Evolutionary conservation across 2,888 invertebrate genomes (phyloP).

Genomic region (Andrena bucephala): DNA sequence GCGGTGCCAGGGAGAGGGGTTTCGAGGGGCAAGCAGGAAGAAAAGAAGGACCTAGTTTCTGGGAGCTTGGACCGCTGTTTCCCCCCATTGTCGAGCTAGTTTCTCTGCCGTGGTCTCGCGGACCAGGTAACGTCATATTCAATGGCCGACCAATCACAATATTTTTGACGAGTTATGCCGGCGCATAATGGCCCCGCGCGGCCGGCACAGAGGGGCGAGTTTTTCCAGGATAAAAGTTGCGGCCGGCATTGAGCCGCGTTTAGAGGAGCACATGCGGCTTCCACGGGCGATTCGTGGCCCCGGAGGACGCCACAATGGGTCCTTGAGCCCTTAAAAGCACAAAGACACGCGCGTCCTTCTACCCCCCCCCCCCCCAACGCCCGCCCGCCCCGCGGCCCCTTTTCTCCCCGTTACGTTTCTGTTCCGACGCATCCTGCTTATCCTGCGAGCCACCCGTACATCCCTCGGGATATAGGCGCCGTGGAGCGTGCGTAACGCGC

Average conservation of each 20-base stretch:
- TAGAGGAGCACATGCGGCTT: slow-evolving; percentile 54
- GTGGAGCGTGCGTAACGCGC: slow-evolving; percentile 84
- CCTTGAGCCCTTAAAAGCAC: slow-evolving; percentile 80
- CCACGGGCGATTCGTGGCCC: slow-evolving; percentile 56
- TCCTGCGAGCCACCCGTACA: slow-evolving; percentile 66
- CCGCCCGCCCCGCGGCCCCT: slow-evolving; percentile 15
- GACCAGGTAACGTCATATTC: slow-evolving; percentile 82
- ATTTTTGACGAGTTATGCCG: slow-evolving; percentile 85
- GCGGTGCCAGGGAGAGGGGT: not conserved
- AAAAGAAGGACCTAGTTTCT: slow-evolving; percentile 36
- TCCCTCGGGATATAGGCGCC: slow-evolving; percentile 82
- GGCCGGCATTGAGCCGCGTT: slow-evolving; percentile 78
- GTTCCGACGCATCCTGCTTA: slow-evolving; percentile 78
- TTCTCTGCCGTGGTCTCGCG: slow-evolving; percentile 11
- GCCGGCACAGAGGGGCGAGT: slow-evolving; percentile 42
- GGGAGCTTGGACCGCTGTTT: not conserved
- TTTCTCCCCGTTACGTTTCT: slow-evolving; percentile 50
- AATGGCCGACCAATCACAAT: slow-evolving; percentile 83
- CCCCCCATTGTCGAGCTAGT: slow-evolving; percentile 58
- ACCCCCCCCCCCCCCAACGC: too few relatives aligned
- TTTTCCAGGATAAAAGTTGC: slow-evolving; percentile 74
- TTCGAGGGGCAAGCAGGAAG: not conserved
- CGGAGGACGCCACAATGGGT: slow-evolving; percentile 69
- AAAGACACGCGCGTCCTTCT: slow-evolving; percentile 78
- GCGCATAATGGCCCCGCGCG: slow-evolving; percentile 77